Conservation (phyloP, 92 coral and sea anemone genomes). For the Metridium senile region DNA sequence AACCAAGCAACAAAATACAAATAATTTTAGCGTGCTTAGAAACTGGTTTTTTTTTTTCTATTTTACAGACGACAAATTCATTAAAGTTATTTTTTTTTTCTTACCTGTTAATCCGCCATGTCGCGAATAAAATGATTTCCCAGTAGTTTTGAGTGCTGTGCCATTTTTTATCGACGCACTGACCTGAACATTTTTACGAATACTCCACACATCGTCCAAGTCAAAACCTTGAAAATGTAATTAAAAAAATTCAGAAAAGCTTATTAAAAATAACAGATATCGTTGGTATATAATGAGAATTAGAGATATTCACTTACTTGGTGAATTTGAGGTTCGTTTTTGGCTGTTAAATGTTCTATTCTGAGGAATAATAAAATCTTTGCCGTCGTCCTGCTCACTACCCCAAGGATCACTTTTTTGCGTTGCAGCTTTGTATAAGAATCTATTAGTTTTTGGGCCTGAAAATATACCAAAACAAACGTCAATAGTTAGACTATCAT, state of each 20-base stretch:
- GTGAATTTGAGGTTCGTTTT: slow-evolving; percentile 51
- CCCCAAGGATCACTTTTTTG: slow-evolving; percentile 70
- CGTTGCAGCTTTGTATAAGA: slow-evolving; percentile 62
- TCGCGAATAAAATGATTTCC: slow-evolving; percentile 75
- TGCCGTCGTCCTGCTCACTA: slow-evolving; percentile 32
- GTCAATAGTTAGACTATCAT: background rate
- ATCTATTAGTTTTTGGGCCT: slow-evolving; percentile 80
- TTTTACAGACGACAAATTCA: too few relatives aligned
- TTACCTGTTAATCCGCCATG: slow-evolving; percentile 76
- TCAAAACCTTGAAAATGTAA: slow-evolving; percentile 51
- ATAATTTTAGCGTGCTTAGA: background rate
- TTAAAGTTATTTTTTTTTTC: slow-evolving; percentile 2
- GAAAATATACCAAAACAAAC: slow-evolving; percentile 1
- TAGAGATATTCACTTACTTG: slow-evolving; percentile 53
- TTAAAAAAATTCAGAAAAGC: slow-evolving; percentile 13
- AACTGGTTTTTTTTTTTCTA: background rate
- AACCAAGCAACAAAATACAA: slow-evolving; percentile 14
- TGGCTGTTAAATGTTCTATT: slow-evolving; percentile 23
- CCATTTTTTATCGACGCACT: slow-evolving; percentile 72
- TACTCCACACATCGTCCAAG: slow-evolving; percentile 82
- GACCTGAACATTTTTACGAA: slow-evolving; percentile 85
- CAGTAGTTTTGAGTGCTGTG: slow-evolving; percentile 60
- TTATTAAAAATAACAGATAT: background rate
- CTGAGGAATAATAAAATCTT: slow-evolving; percentile 36
- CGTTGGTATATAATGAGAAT: background rate